Evolutionary conservation across 2,113 vertebrate genomes (phyloP).

Genomic region (Odobenus rosmarus): DNA sequence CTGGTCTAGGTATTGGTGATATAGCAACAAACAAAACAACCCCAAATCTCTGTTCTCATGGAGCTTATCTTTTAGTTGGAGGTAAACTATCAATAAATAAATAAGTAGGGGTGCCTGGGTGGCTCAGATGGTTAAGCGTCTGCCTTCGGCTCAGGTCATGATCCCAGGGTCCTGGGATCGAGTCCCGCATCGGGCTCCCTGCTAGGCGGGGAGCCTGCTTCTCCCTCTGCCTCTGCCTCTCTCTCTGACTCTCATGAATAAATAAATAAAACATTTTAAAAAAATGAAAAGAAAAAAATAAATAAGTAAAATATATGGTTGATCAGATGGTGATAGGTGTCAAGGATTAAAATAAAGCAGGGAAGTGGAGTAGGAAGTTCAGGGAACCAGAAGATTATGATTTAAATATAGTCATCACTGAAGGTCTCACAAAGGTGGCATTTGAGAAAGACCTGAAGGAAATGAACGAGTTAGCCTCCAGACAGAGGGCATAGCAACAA

Average conservation of each 20-base stretch:
- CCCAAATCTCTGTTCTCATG: neutral
- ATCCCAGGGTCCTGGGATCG: too few species aligned
- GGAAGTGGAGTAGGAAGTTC: neutral
- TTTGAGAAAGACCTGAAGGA: slow-evolving; percentile 40
- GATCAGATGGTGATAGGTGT: neutral
- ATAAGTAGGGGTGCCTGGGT: neutral
- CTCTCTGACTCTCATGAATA: too few species aligned
- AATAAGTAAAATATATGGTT: neutral
- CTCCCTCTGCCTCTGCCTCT: too few species aligned
- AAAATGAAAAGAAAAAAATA: slow-evolving; percentile 31
- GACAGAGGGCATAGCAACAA: neutral
- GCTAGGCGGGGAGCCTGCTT: too few species aligned
- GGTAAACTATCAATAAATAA: slow-evolving; percentile 34
- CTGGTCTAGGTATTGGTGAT: neutral
- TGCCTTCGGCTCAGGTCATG: too few species aligned
- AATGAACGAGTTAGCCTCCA: neutral
- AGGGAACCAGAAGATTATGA: slow-evolving; percentile 30
- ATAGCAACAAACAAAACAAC: slow-evolving; percentile 16
- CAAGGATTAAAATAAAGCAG: slow-evolving; percentile 60
- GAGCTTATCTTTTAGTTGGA: slow-evolving; percentile 36
- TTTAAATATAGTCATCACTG: slow-evolving; percentile 27
- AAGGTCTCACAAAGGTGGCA: neutral
- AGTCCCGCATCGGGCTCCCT: too few species aligned
- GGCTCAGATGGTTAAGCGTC: too few species aligned
- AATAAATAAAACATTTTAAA: too few species aligned